Evolutionary conservation across 2,888 invertebrate genomes (phyloP), one percentile per base, ranked within the genome.

Genomic region (Epistrophe grossulariae): DNA sequence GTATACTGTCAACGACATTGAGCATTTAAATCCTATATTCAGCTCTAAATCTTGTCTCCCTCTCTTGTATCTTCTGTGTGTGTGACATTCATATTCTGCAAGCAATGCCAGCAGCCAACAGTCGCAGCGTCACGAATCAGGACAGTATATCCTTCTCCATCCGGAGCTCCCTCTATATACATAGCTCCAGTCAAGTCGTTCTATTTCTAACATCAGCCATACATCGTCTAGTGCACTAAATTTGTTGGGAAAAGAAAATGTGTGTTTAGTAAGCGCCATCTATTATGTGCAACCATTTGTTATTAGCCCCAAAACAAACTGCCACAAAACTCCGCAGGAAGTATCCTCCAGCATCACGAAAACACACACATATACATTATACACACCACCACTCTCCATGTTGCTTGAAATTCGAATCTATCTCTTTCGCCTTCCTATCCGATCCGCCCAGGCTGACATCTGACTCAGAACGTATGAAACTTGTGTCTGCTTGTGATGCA

Each of bases 211-310:
- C 66, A 35, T 50, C 57, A 71, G 66, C 71, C 74, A 83, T 83
- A 68, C 48, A 87, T 87, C 74, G 87, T 79, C 79, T 76, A 74
- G 82, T 87, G 87, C 66, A 83, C 83, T 87, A 87, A 87, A 87
- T 83, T 87, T 83, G 87, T 79, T 79, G 38, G 57, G 66, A 76
- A 76, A 79, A 74, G 83, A 87, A 83, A 87, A 87, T 87, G 79
- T 87, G 87, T 87, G 87, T 87, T 87, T 87, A 79, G 83, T 87
- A 87, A 87, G 83, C 87, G 79, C 83, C 87, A 87, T 87, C 87
- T 87, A 87, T 87, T 87, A 83, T 87, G 83, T 87, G 87, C 87
- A 83, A 83, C 83, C 87, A 87, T 87, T 87, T 87, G 83, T 87
- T 87, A 87, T 87, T 87, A 87, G 83, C 84, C 85, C 79, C 64